Evolutionary conservation across 2,888 invertebrate genomes (phyloP), one percentile per base, ranked within the genome.

Genomic region (Diabrotica balteata): DNA sequence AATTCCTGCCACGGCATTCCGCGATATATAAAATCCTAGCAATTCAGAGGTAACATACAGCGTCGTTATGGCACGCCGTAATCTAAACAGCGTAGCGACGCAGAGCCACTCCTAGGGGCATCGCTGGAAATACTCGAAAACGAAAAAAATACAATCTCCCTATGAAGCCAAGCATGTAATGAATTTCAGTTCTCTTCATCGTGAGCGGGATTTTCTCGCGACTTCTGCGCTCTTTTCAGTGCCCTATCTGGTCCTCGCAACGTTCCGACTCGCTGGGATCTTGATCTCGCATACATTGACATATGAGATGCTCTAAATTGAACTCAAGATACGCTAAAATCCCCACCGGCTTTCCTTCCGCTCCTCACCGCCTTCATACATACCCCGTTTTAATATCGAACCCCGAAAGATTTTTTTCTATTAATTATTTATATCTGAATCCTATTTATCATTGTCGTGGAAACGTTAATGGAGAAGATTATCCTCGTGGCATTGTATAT

Each of bases 111-210:
- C 77, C 73, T 59, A 68, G 67, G 78, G 77, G 76, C 77, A 75
- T 76, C 74, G 73, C 77, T 77, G 77, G 77, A 77, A 78, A 79
- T 78, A 78, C 78, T 77, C 73, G 76, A 78, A 80, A 78, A 79
- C 76, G 78, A 75, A 81, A 81, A 81, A 82, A 82, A 82, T 80
- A 81, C 82, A 83, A 83, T 83, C 81, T 82, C 82, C 82, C 80
- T 80, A 82, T 77, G 81, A 82, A 82, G 80, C 81, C 77, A 82
- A 81, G 81, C 83, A 82, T 83, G 81, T 83, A 83, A 83, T 83
- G 83, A 83, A 83, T 82, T 83, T 81, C 81, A 75, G 80, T 79
- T 79, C 80, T 78, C 76, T 78, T 77, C 78, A 77, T 79, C 76
- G 75, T 73, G 76, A 73, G 73, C 76, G 73, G 74, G 76, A 74